phyloP scores from a whole-genome alignment of 1,140 invertebrate genomes.

The Cepaea nemoralis region DNA sequence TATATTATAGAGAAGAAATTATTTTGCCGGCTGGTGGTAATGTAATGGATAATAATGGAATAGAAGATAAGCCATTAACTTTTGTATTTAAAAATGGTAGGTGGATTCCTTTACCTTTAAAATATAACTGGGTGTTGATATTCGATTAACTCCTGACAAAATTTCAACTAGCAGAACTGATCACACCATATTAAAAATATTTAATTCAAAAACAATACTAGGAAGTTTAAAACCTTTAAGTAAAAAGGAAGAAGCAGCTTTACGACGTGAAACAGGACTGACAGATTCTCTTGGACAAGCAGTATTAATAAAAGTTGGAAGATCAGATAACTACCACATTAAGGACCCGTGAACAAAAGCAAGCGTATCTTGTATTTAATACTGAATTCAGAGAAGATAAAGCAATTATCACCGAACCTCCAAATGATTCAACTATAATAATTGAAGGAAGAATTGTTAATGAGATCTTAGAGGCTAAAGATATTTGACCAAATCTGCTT shows the following conservation, averaged over 20 bases:
- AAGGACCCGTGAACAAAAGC: no score
- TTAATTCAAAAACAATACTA: background rate
- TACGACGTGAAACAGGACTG: background rate
- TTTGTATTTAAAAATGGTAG: no score
- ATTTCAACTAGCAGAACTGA: background rate
- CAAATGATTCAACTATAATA: no score
- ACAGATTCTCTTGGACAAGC: background rate
- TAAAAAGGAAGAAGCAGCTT: background rate
- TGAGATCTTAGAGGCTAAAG: no score
- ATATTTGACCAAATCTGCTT: no score
- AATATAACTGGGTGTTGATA: background rate
- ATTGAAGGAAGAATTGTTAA: no score
- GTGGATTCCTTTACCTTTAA: background rate
- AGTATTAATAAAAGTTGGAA: no score
- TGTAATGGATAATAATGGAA: background rate
- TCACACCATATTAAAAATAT: slow-evolving; percentile 13
- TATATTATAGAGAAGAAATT: background rate
- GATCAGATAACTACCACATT: no score
- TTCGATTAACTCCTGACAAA: background rate
- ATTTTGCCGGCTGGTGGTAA: background rate
- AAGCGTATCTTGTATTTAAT: no score
- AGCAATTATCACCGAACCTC: no score
- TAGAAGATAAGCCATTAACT: no score
- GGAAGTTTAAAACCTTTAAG: background rate
- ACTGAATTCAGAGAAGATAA: no score